Base-by-base conservation (phyloP, 2,888 invertebrate genomes). In the Parnassius smintheus region DNA sequence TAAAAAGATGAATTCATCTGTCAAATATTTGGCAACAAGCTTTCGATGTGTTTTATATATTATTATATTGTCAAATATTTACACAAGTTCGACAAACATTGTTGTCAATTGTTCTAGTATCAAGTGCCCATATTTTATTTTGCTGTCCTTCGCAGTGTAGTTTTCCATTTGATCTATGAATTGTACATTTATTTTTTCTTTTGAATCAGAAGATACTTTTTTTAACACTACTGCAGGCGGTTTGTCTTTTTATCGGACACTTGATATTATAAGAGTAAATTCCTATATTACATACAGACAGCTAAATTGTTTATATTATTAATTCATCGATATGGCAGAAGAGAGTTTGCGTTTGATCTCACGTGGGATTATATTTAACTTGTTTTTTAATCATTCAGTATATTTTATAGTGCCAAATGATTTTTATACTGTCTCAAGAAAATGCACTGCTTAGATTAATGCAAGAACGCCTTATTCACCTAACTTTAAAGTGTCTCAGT, bases 391-490 rank as follows among this genome's bases (percentile, higher is more conserved):
- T 64, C 70, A 64, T 69, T 65, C 71, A 68, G 70, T 75, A 75
- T 75, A 56, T 68, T 74, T 75, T 73, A 73, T 73, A 70, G 76
- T 78, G 78, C 78, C 78, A 77, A 78, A 70, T 68, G 13, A 45
- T 18, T 22, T 49, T 45, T 42, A 45, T 45, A 18, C 42, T 9
- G 9, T n/a, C 12, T 49, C 18, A 13, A 9, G 13, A 11, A 11
- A 11, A 25, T 35, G 35, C 51, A 51, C 35, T 4, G 22, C 25
- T 11, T 25, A 35, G 22, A 51, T 8, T 51, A 12, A 11, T 51
- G 22, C 51, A 10, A 51, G 3, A 50, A 22, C 18, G 22, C 50
- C 35, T 53, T 53, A 53, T 53, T 41, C 41, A 7, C 3, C 9
- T n/a, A n/a, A 18, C 18, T 9, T 11, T n/a, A 12, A 41, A 9